Percentiles rank a stretch among this genome's conserved stretches.
These are phyloP conservation scores for Propithecus deckenii DNA, from an alignment of 2,797 vertebrate species.

Conservation along the genomic window DNA sequence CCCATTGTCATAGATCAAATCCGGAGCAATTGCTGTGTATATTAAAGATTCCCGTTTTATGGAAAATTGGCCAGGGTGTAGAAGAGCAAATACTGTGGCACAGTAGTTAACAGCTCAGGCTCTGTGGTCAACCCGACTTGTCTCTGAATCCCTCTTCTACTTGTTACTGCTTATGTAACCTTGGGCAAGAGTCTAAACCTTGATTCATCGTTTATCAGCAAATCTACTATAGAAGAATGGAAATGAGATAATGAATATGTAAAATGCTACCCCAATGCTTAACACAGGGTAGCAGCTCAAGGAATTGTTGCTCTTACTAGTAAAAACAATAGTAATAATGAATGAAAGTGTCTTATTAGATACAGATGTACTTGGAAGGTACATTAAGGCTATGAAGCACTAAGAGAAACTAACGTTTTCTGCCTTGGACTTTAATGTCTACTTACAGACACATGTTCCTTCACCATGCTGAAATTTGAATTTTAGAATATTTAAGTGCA, in stretches of 20 bases:
- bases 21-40: neutral
- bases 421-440: neutral
- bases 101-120: neutral
- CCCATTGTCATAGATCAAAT: neutral
- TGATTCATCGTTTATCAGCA: slow-evolving; percentile 25
- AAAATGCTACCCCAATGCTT: neutral
- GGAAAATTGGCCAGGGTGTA: neutral
- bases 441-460: neutral
- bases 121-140: neutral
- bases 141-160: neutral
- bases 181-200: neutral
- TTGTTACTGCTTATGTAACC: neutral
- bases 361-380: neutral
- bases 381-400: neutral
- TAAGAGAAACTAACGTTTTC: neutral
- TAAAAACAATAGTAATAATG: neutral
- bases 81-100: neutral
- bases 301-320: neutral
- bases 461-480: neutral
- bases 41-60: neutral
- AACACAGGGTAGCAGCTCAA: neutral
- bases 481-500: neutral
- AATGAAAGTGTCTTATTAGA: neutral
- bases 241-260: neutral
- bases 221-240: neutral